Base-by-base conservation (phyloP, 2,797 vertebrate species). In the Chromobotia macracanthus region DNA sequence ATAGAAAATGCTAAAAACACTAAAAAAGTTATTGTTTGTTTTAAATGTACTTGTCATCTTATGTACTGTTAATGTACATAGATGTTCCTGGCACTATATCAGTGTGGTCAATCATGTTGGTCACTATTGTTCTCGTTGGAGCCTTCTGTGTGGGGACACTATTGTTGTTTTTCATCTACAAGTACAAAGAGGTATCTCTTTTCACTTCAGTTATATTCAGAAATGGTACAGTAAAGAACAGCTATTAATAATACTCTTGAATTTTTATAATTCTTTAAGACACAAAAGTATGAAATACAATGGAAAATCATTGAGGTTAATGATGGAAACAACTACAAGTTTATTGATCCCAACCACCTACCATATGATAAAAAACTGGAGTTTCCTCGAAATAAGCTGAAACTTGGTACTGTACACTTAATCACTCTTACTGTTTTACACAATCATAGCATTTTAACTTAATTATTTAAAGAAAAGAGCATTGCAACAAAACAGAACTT, bases 291-390 rank as follows among this genome's bases (percentile, higher is more conserved):
- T 81, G 95, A 97, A 88, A 93, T 97, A 35, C 91, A 94, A 16
- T 99, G 97, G 97, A 98, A 98, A 89, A 97, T 99, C 86, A 95
- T 99, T 0, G 95, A 98, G 82, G 91, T 91, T 82, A 94, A 87
- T 0, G 90, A 95, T 2, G 96, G 96, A 60, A 98, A 99, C 85
- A 94, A 87, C 75, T 99, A 98, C 88, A 97, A 91, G 46, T 99
- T 97, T 21, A 92, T 99, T 0, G 96, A 99, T 73, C 97, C 96
- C 19, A 91, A 91, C 8, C 97, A 96, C 83, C 92, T 99, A 85
- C 96, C 96, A 0, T 99, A 99, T 91, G 95, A 95, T 31, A 90
- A 95, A 68, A 93, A 95, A 82, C 98, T 96, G 96, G 97, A 99
- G 82, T 99, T 99, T 86, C 97, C 97, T 50, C 89, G 97, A 46